Conservation (phyloP, 2,888 invertebrate genomes). For the Drosophila maculinotata region DNA sequence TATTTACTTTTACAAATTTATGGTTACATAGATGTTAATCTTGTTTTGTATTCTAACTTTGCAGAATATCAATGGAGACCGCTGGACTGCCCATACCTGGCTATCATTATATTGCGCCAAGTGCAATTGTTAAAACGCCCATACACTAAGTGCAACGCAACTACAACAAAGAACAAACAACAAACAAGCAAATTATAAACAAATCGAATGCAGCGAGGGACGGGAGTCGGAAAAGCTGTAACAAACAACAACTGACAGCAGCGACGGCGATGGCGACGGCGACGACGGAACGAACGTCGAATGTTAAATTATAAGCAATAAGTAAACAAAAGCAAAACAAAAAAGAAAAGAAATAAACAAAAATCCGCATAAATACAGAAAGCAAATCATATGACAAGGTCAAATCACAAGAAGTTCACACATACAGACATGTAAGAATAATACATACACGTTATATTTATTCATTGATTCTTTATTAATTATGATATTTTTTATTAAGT, state of each 20-base stretch:
- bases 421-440: conserved; percentile 44
- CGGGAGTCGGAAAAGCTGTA: conserved; percentile 28
- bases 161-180: conserved; percentile 35
- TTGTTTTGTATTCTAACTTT: conserved; percentile 64
- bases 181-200: conserved; percentile 1
- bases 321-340: conserved; percentile 39
- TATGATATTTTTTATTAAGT: conserved; percentile 77
- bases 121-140: conserved; percentile 96
- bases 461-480: conserved; percentile 81
- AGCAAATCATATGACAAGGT: conserved; percentile 39
- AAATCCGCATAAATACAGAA: conserved; percentile 37
- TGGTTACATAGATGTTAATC: neutral
- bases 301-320: conserved; percentile 73
- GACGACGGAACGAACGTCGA: conserved; percentile 39
- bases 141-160: conserved; percentile 89
- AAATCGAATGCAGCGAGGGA: conserved; percentile 42
- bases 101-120: conserved; percentile 96
- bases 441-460: conserved; percentile 75
- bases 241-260: conserved; percentile 17
- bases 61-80: conserved; percentile 97
- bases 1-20: neutral
- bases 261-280: neutral
- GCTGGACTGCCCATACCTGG: conserved; percentile 95
- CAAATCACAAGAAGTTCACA: conserved; percentile 26
- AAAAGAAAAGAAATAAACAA: conserved; percentile 18